Evolutionary conservation across 1,140 invertebrate genomes (phyloP).

Genomic region (Drosophila neocordata): DNA sequence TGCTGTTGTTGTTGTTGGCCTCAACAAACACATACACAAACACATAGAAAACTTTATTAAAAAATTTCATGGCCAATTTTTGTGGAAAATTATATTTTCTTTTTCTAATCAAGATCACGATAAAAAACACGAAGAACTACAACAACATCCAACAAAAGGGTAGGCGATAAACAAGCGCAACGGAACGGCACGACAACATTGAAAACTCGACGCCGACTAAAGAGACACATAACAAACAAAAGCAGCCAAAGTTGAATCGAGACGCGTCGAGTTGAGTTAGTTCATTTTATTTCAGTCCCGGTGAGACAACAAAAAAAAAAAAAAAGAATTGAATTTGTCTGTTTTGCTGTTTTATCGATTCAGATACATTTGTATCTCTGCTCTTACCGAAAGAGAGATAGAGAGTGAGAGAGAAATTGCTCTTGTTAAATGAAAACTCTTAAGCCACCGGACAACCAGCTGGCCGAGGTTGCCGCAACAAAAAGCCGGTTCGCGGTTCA

Average conservation of each 20-base stretch:
- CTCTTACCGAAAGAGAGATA: background rate
- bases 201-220: constrained; percentile 72
- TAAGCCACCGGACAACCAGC: constrained; percentile 35
- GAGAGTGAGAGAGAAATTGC: constrained; percentile 5
- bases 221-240: constrained; percentile 41
- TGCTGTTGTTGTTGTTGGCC: constrained; percentile 28
- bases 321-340: constrained; percentile 36
- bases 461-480: constrained; percentile 20
- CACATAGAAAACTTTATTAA: constrained; percentile 10
- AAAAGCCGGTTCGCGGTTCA: constrained; percentile 68
- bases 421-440: constrained; percentile 34
- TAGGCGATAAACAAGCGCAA: constrained; percentile 28
- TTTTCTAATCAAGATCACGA: constrained; percentile 54
- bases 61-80: constrained; percentile 53
- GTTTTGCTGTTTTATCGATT: constrained; percentile 61
- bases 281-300: constrained; percentile 13
- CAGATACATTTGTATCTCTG: constrained; percentile 76
- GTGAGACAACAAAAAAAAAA: background rate
- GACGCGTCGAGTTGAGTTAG: constrained; percentile 2
- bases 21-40: constrained; percentile 21
- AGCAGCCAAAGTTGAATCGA: constrained; percentile 24
- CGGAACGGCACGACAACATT: constrained; percentile 68
- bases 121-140: constrained; percentile 41
- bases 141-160: background rate
- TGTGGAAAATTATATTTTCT: constrained; percentile 39